Evolutionary conservation across 2,888 invertebrate species (phyloP), one percentile per base, ranked within the genome.

Genomic region (Pyrrhosoma nymphula): DNA sequence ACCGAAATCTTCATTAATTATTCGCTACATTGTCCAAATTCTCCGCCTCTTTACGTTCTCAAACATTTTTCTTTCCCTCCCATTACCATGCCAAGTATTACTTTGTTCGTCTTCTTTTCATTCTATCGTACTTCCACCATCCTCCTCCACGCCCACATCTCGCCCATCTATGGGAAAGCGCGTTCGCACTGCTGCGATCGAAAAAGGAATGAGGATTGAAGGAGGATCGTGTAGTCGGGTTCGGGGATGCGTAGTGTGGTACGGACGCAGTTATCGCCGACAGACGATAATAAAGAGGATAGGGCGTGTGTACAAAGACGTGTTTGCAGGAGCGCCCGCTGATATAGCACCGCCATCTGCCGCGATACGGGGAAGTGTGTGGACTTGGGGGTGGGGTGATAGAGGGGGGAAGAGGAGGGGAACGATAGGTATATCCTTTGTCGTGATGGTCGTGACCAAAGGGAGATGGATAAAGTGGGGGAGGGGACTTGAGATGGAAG

Each of bases 241-340:
- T 60, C 16, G 60, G 69, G 18, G 69, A 69, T 26, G 69, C 69
- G 0, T 60, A 0, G 60, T 20, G 60, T 20, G 60, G 18, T 20
- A n/a, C 35, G 82, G 35, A 35, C 26, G 30, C 82, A 18, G 82
- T 35, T 82, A 82, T 82, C 82, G 82, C 82, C 23, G 35, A 18
- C 30, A 82, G 82, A 26, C 14, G 10, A 82, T 30, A 82, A 82
- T 82, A n/a, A 82, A 35, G 30, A 35, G 82, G 82, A 82, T 82
- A 18, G 26, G 69, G 35, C 35, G 10, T 35, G 82, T 82, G 35
- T 35, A 35, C 82, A 16, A 16, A 82, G 82, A 82, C 82, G 82
- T 82, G 82, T 82, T 82, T 82, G 82, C 82, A 30, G 82, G 82
- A 82, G 82, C 30, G 35, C 35, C 35, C 35, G 82, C 82, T 82